Conservation (phyloP, 2,888 invertebrate genomes). For the Hemistola chrysoprasaria region DNA sequence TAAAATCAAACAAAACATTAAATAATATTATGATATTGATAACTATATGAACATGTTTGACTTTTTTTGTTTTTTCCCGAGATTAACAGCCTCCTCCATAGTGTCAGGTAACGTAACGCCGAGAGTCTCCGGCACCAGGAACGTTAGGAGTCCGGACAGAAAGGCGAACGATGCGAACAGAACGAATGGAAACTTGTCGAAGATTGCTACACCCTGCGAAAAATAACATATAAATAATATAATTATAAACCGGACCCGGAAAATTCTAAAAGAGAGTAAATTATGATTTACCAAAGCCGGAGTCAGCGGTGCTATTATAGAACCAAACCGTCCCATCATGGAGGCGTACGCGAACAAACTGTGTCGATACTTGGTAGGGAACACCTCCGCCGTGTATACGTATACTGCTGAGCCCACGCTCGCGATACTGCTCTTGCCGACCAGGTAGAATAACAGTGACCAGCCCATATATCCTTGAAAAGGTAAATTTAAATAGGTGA, state of each 20-base stretch:
- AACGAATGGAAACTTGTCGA: constrained; percentile 71
- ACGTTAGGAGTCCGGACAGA: constrained; percentile 70
- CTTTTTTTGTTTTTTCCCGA: neutral
- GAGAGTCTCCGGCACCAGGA: constrained; percentile 82
- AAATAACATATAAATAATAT: too few relatives aligned
- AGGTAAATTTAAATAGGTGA: too few relatives aligned
- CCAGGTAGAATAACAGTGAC: constrained; percentile 72
- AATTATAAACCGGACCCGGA: too few relatives aligned
- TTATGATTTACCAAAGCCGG: constrained; percentile 78
- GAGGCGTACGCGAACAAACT: constrained; percentile 84
- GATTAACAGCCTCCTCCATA: constrained; percentile 63
- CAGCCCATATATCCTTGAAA: constrained; percentile 33
- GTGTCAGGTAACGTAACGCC: constrained; percentile 74
- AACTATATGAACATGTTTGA: too few relatives aligned
- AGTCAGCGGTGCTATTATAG: constrained; percentile 85
- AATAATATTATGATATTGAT: too few relatives aligned
- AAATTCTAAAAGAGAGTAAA: too few relatives aligned
- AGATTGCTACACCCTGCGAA: constrained; percentile 49
- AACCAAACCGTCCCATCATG: constrained; percentile 85
- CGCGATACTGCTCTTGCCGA: constrained; percentile 83
- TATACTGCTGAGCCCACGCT: constrained; percentile 82
- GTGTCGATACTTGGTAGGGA: constrained; percentile 85
- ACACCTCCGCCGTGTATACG: constrained; percentile 85
- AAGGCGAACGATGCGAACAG: constrained; percentile 76
- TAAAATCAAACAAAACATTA: too few relatives aligned